Percentiles rank a stretch among this genome's conserved stretches.
phyloP scores from a whole-genome alignment of 2,888 invertebrate genomes.

The Latrodectus elegans region DNA sequence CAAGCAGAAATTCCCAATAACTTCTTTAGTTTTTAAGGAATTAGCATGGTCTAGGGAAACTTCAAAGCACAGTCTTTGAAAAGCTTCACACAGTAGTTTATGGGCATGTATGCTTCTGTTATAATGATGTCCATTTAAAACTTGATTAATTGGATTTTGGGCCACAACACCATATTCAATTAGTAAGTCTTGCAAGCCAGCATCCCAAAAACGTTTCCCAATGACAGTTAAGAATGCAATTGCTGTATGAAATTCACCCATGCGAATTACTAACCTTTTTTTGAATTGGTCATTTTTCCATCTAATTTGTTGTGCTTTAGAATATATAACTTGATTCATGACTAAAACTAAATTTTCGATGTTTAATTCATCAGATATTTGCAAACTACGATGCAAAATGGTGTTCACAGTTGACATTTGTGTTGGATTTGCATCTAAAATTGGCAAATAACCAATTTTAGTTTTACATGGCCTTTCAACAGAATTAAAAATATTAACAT shows the following conservation, averaged over 20 bases:
- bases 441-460: no score
- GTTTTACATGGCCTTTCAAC: no score
- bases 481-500: no score
- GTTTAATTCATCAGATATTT: no score
- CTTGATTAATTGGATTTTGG: conserved; percentile 67
- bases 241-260: conserved; percentile 71
- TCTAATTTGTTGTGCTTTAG: no score
- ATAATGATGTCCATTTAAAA: conserved; percentile 11
- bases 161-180: conserved; percentile 70
- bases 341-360: no score
- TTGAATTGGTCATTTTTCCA: conserved; percentile 54
- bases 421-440: no score
- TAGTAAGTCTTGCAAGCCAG: conserved; percentile 68
- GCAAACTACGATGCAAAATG: no score
- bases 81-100: conserved; percentile 70
- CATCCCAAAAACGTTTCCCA: conserved; percentile 70
- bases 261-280: conserved; percentile 51
- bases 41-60: neutral
- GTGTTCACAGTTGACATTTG: no score
- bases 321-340: no score
- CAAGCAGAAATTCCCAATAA: neutral
- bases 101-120: conserved; percentile 38
- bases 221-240: conserved; percentile 70
- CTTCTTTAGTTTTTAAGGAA: neutral
- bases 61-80: conserved; percentile 35